Percentiles rank a stretch among this genome's conserved stretches.
These are phyloP conservation scores for Oryzias sinensis DNA, from an alignment of 2,797 vertebrate species.

Conservation along the genomic window DNA sequence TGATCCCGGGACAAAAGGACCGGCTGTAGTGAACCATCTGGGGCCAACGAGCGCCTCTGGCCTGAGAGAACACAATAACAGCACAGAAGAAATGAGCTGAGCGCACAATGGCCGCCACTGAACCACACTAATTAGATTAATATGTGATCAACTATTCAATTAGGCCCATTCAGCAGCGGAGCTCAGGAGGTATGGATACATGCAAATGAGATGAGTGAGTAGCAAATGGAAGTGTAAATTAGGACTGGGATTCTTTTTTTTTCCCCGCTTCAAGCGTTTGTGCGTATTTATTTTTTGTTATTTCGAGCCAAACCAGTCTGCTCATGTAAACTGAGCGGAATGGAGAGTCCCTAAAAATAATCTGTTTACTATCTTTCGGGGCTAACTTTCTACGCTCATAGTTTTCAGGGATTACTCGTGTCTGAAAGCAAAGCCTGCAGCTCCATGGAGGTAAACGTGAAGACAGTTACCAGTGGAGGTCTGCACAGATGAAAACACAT, in stretches of 20 bases:
- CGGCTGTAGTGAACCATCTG: slow-evolving; percentile 58
- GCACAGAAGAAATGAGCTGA: slow-evolving; percentile 56
- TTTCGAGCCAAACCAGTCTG: too few relatives aligned
- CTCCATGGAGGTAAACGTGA: not conserved
- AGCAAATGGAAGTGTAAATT: slow-evolving; percentile 18
- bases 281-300: too few relatives aligned
- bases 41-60: slow-evolving; percentile 54
- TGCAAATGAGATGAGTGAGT: slow-evolving; percentile 68
- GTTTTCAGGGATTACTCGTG: not conserved
- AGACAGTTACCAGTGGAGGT: not conserved
- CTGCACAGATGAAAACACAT: not conserved
- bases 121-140: slow-evolving; percentile 67
- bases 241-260: not conserved
- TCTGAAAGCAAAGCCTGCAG: not conserved
- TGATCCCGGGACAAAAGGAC: slow-evolving; percentile 56
- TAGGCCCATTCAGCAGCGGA: slow-evolving; percentile 49
- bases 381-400: not conserved
- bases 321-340: too few relatives aligned
- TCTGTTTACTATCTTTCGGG: too few relatives aligned
- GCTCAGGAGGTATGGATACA: slow-evolving; percentile 62
- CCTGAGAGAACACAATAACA: slow-evolving; percentile 59
- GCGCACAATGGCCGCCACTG: slow-evolving; percentile 64
- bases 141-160: slow-evolving; percentile 75
- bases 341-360: too few relatives aligned
- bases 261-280: not conserved